phyloP scores from a whole-genome alignment of 64 coral and sea anemone species.

The Stylophora pistillata region DNA sequence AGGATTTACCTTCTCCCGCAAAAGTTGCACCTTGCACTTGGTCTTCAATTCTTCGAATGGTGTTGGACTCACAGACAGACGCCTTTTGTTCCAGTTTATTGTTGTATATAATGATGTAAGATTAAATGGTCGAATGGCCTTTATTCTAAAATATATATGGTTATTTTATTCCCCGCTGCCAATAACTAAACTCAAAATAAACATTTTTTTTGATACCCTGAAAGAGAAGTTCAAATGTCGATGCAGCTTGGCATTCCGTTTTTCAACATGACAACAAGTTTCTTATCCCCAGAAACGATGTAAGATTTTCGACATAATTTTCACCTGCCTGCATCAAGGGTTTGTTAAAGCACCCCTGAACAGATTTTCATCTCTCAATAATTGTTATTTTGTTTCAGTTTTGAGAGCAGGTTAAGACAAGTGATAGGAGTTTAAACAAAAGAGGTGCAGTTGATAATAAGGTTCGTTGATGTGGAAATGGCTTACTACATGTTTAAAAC shows the following conservation, averaged over 20 bases:
- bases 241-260: not conserved
- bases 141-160: constrained; percentile 19
- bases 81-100: constrained; percentile 12
- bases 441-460: not conserved
- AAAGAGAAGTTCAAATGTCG: not conserved
- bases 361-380: not conserved
- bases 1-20: not conserved
- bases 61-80: not conserved
- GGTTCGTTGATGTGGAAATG: not conserved
- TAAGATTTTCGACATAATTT: not conserved
- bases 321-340: not conserved
- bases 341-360: not conserved
- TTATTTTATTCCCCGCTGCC: not conserved
- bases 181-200: not conserved
- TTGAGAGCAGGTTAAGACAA: not conserved
- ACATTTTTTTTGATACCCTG: not conserved
- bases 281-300: not conserved
- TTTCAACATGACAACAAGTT: not conserved
- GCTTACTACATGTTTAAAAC: not conserved
- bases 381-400: not conserved
- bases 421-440: not conserved
- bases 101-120: constrained; percentile 24
- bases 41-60: constrained; percentile 3
- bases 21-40: constrained; percentile 3
- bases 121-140: constrained; percentile 18